Conservation (phyloP, 1,140 invertebrate species). For the Rhopalosiphum padi region DNA sequence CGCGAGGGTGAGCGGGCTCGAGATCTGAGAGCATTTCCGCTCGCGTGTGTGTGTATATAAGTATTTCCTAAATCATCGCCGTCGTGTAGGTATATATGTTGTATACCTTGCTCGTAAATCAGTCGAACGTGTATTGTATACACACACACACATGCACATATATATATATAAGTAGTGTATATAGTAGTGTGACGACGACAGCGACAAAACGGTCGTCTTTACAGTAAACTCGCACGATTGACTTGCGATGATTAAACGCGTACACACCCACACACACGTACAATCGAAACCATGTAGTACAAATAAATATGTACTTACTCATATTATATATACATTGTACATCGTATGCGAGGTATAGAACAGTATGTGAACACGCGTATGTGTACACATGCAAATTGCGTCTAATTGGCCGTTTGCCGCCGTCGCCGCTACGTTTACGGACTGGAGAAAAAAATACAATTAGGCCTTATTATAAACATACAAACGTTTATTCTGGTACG, state of each 20-base stretch:
- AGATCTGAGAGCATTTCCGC: neutral
- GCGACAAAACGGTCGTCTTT: neutral
- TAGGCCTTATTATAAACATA: neutral
- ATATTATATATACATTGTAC: neutral
- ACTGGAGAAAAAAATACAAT: neutral
- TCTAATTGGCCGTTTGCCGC: neutral
- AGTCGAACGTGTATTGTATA: neutral
- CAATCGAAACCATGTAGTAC: neutral
- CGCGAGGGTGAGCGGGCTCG: too few relatives aligned
- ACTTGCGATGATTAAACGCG: neutral
- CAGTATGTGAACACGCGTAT: neutral
- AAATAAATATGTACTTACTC: neutral
- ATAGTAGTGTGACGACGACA: neutral
- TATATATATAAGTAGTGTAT: neutral
- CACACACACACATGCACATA: neutral
- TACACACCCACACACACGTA: neutral
- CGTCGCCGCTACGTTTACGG: neutral
- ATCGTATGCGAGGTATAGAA: neutral
- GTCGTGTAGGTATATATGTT: neutral
- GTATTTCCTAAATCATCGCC: neutral
- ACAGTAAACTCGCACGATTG: neutral
- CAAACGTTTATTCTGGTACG: neutral
- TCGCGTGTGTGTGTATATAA: neutral
- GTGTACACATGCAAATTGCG: slow-evolving; percentile 10
- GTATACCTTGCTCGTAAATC: slow-evolving; percentile 17